These are phyloP conservation scores for Neopelma chrysocephalum DNA, from an alignment of 2,797 vertebrate genomes.

Conservation along the genomic window DNA sequence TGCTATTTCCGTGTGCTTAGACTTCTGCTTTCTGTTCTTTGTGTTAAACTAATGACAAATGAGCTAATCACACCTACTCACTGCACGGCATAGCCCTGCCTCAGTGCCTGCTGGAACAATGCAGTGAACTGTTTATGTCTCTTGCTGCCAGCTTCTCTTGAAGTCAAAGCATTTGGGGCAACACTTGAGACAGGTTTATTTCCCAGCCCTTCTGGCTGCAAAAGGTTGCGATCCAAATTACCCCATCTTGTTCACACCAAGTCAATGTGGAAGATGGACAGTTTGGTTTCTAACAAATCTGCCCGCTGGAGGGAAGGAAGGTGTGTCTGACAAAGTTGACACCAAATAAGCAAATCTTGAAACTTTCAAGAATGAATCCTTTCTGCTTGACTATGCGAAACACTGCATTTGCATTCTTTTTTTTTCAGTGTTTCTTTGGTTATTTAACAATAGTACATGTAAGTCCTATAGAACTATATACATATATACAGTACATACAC, in stretches of 20 bases:
- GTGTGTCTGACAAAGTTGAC: neutral
- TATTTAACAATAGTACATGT: neutral
- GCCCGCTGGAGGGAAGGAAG: neutral
- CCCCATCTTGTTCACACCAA: neutral
- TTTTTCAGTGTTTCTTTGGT: neutral
- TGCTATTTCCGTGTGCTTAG: conserved; percentile 18
- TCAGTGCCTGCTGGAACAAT: neutral
- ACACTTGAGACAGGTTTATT: neutral
- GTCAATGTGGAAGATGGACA: neutral
- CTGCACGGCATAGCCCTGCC: neutral
- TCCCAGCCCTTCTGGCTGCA: neutral
- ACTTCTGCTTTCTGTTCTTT: conserved; percentile 47
- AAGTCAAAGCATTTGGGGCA: conserved; percentile 6
- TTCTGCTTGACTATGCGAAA: neutral
- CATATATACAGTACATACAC: too few relatives aligned
- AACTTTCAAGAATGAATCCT: neutral
- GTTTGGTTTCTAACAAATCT: neutral
- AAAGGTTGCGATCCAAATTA: neutral
- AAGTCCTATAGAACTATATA: too few relatives aligned
- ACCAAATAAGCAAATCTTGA: neutral
- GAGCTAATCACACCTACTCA: conserved; percentile 31
- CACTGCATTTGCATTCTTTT: neutral
- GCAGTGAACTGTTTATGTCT: neutral
- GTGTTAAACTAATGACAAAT: conserved; percentile 17
- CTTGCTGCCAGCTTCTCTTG: neutral